Evolutionary conservation across 2,888 invertebrate species (phyloP).

Genomic region (Trisateles emortualis): DNA sequence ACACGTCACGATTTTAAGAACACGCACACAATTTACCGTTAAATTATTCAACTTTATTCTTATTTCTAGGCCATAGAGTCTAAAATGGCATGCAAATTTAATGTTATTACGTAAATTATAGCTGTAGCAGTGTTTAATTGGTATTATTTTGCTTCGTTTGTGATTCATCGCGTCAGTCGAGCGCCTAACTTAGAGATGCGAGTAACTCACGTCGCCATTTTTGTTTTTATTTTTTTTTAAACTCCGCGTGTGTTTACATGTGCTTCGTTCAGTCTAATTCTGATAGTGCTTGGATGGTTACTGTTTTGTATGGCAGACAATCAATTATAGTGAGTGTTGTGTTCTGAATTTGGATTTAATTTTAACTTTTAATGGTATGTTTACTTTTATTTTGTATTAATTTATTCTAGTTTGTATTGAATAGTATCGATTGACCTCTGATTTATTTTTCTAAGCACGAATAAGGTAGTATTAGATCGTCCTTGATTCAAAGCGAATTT

Average conservation of each 20-base stretch:
- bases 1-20: slow-evolving; percentile 56
- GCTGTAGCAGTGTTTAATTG: slow-evolving; percentile 70
- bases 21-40: slow-evolving; percentile 32
- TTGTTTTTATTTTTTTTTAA: slow-evolving; percentile 58
- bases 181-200: slow-evolving; percentile 60
- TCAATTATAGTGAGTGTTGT: slow-evolving; percentile 22
- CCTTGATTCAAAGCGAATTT: neutral
- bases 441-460: too few relatives aligned
- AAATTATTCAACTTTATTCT: slow-evolving; percentile 34
- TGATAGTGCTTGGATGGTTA: slow-evolving; percentile 54
- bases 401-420: neutral
- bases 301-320: slow-evolving; percentile 35
- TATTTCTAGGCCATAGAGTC: slow-evolving; percentile 53
- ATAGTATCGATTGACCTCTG: too few relatives aligned
- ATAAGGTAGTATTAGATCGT: neutral
- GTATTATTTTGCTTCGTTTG: slow-evolving; percentile 81
- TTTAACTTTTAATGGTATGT: neutral
- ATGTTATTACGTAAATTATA: slow-evolving; percentile 63
- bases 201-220: slow-evolving; percentile 61
- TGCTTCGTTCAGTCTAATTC: slow-evolving; percentile 60
- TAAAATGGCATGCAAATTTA: slow-evolving; percentile 54
- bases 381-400: neutral
- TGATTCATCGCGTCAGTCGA: slow-evolving; percentile 80
- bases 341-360: slow-evolving; percentile 24
- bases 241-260: slow-evolving; percentile 62